Evolutionary conservation across 2,797 vertebrate species (phyloP).

Genomic region (Tauraco hartlaubi): DNA sequence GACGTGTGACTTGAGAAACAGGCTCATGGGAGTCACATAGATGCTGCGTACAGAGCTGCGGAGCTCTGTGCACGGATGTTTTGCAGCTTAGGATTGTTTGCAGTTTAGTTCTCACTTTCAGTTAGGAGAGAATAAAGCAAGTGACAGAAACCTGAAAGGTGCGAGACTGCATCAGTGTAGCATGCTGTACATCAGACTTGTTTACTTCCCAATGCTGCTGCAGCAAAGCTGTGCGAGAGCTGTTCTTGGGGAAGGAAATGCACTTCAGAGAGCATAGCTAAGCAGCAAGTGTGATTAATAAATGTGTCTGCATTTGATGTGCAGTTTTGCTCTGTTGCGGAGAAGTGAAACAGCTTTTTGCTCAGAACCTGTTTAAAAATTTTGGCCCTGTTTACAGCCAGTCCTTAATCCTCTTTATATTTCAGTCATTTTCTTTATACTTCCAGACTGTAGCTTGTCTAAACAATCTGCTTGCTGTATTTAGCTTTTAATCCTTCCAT

Average conservation of each 20-base stretch:
- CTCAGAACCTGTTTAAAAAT: not conserved
- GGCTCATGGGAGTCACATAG: not conserved
- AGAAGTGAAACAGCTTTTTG: not conserved
- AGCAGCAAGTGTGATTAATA: not conserved
- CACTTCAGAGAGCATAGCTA: not conserved
- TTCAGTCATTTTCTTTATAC: not conserved
- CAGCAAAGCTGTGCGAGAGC: not conserved
- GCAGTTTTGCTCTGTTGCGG: not conserved
- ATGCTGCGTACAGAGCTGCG: not conserved
- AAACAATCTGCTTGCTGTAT: constrained; percentile 36
- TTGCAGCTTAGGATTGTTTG: not conserved
- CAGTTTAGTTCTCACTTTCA: not conserved
- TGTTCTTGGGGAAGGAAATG: not conserved
- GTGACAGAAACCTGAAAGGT: not conserved
- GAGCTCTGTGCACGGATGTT: not conserved
- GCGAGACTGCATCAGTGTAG: not conserved
- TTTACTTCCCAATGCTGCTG: not conserved
- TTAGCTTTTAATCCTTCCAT: constrained; percentile 12
- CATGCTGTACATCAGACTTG: not conserved
- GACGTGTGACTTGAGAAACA: accelerated
- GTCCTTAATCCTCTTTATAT: not conserved
- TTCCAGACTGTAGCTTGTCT: constrained; percentile 48
- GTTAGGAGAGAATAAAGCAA: not conserved
- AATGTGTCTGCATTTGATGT: not conserved
- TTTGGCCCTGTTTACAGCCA: not conserved